A percentile compares a stretch with the other conserved stretches of the same genome.
Conservation (phyloP, 2,888 invertebrate genomes). For the Notodonta ziczac region DNA sequence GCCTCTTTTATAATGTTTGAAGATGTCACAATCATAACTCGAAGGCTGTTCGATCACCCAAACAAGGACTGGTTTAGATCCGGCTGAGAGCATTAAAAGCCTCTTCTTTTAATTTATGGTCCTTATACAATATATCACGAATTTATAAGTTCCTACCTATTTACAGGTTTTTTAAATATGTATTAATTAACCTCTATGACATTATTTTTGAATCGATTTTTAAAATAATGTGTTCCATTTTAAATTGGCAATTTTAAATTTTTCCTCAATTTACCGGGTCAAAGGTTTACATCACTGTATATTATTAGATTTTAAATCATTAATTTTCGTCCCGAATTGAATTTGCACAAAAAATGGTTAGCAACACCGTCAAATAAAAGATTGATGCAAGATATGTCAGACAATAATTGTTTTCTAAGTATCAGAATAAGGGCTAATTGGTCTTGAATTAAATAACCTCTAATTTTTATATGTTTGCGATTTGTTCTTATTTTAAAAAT, state of each 20-base stretch:
- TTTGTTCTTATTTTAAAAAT: no score
- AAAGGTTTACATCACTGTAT: neutral
- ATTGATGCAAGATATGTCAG: no score
- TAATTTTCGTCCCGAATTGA: no score
- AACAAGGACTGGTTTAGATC: conserved; percentile 41
- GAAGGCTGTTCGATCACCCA: conserved; percentile 23
- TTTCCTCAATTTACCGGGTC: neutral
- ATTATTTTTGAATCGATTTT: neutral
- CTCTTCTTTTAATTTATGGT: conserved; percentile 24
- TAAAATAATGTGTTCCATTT: neutral
- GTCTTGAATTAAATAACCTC: no score
- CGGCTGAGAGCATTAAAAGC: conserved; percentile 29
- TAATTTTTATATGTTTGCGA: no score
- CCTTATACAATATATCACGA: conserved; percentile 3
- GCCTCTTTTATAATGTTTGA: conserved; percentile 23
- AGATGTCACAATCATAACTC: conserved; percentile 25
- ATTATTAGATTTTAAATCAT: no score
- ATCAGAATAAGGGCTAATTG: no score
- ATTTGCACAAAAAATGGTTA: no score
- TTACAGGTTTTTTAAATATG: neutral
- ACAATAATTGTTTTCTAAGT: no score
- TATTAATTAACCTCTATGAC: neutral
- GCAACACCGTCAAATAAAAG: no score
- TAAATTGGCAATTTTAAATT: no score
- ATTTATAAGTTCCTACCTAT: neutral